Base-by-base conservation (phyloP, 64 coral and sea anemone species). In the Platygyra sinensis region DNA sequence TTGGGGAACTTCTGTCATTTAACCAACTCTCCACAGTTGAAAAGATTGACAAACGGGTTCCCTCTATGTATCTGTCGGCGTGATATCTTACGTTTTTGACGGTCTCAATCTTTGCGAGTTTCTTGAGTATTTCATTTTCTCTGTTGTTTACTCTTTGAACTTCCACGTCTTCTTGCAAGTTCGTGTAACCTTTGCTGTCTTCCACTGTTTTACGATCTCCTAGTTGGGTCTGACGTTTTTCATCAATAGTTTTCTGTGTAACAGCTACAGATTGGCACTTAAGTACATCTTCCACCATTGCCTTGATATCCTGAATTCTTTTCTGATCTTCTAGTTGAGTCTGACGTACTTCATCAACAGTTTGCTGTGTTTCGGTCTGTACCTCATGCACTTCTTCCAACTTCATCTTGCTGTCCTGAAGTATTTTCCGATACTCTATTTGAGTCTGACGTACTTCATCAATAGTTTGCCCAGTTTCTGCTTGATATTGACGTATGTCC, bases 1-100 rank as follows among this genome's bases (percentile, higher is more conserved):
- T 80, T 38, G 67, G 78, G 22, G 64, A 82, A 10, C 59, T 8
- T 81, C 63, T 79, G 57, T 36, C 24, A 10, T 81, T 8, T 52
- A 90, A 79, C 32, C 31, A 55, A 2, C 80, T 77, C 88, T 61
- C 67, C 3, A 90, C 13, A 60, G 73, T 24, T 16, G 62, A 46
- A 19, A 90, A 14, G 2, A 90, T 80, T 62, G 76, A 71, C 49
- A 36, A n/a, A 72, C 88, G 88, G 19, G 88, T 90, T 30, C 77
- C 77, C 55, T 27, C 42, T 14, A 80, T 29, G n/a, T 80, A 80
- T 30, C 55, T 80, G 10, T 22, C 46, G 0, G 77, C 49, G 33
- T 80, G 55, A 8, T 52, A 2, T 80, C 28, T 27, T 0, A 80
- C 28, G 4, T 80, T 39, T 6, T 17, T 14, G 5, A 54, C 13